Evolutionary conservation across 2,113 vertebrate species (phyloP), one percentile per base, ranked within the genome.

Genomic region (Charina bottae): DNA sequence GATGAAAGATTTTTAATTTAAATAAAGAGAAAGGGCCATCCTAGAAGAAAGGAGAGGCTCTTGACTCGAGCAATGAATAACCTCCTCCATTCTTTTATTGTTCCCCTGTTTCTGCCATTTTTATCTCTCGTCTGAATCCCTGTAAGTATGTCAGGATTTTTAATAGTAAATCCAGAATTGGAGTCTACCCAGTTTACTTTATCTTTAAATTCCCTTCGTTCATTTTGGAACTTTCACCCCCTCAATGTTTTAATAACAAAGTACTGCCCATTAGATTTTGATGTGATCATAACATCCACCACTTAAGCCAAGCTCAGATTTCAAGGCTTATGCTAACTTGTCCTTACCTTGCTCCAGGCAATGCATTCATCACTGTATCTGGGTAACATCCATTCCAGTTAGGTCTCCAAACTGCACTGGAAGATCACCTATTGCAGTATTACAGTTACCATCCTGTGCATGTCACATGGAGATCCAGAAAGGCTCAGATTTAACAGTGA

Each of bases 41-140:
- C 94, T 78, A 53, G 42, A 93, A 95, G 93, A 92, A 33, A 6
- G 42, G 58, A 95, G 87, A 85, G 89, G 83, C 94, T 24, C 3
- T 37, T 56, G 72, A 89, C 62, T n/a, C 11, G 54, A 84, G 60
- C 24, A 83, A 33, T 46, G 13, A 33, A n/a, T 19, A 53, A 33
- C 28, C 78, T 2, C 89, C 15, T 90, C 6, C 9, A 4, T 84
- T 59, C 19, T 59, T 59, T 60, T 24, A n/a, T 56, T n/a, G 37
- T 46, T 60, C 15, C 7, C 85, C 33, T 83, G 3, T 46, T 83
- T 56, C 1, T 8, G 53, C 83, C 91, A 87, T 55, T 10, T 64
- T 8, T 59, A 24, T 7, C 24, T n/a, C 10, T 46, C 46, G 28
- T 28, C 21, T 90, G 53, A 53, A 60, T 85, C 53, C n/a, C 37